Evolutionary conservation across 2,888 invertebrate species (phyloP).

Genomic region (Xestia c-nigrum): DNA sequence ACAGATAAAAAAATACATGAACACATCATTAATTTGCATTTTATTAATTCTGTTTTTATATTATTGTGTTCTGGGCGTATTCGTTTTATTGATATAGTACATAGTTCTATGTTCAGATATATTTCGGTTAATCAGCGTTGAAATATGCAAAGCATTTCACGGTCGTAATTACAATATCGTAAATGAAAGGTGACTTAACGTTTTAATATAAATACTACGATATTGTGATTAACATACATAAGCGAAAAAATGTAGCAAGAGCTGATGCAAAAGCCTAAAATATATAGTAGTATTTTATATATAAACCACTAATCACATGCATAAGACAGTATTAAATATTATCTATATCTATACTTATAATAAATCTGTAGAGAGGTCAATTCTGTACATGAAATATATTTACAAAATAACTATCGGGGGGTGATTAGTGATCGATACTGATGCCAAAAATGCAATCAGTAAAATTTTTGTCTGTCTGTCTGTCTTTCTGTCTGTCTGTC

Average conservation of each 20-base stretch:
- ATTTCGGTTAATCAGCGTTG: conserved; percentile 1
- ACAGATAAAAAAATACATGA: not conserved
- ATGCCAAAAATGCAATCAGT: too few species aligned
- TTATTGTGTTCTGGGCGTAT: not conserved
- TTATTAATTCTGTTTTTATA: not conserved
- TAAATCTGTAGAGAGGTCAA: too few species aligned
- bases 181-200: conserved; percentile 32
- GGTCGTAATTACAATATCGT: conserved; percentile 39
- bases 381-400: too few species aligned
- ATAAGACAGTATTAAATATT: too few species aligned
- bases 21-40: not conserved
- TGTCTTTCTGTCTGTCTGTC: too few species aligned
- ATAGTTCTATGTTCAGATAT: not conserved
- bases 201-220: conserved; percentile 21
- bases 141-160: conserved; percentile 52
- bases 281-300: too few species aligned
- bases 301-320: too few species aligned
- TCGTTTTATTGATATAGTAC: not conserved
- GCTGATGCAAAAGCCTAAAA: not conserved
- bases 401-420: too few species aligned
- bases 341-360: too few species aligned
- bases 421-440: too few species aligned
- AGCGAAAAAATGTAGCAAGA: not conserved
- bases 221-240: conserved; percentile 8
- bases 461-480: too few species aligned